Base-by-base conservation (phyloP, 2,113 vertebrate species). In the Kryptolebias marmoratus region DNA sequence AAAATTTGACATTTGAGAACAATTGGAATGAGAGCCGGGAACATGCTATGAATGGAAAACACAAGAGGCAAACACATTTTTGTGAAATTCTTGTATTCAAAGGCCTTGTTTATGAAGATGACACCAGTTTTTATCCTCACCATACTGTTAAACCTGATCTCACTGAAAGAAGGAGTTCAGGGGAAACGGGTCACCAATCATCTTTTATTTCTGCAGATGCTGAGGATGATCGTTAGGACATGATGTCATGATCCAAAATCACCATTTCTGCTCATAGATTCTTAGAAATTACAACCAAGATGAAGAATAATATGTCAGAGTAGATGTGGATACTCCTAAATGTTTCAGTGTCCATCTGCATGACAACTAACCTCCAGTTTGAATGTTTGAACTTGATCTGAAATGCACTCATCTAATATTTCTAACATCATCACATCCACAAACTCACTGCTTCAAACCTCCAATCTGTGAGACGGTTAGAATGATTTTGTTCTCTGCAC, bases 231-330 rank as follows among this genome's bases (percentile, higher is more conserved):
- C 32, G 64, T 53, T 10, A 49, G 11, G 27, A 32, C n/a, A 49
- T n/a, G 28, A 57, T 63, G 68, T 31, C 47, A 5, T 56, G 28
- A 74, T 73, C 73, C 69, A 22, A 58, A 49, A 77, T 67, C 63
- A 53, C 64, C 75, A 36, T n/a, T 39, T 11, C 30, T 39, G 49
- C 32, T 42, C 64, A 28, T 54, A 31, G 32, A 53, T 27, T 58
- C 77, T 58, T 75, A 66, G 62, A 68, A 68, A 80, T 63, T 30
- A 50, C 15, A 45, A 27, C 44, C 56, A 71, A 64, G 56, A 67
- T 81, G 71, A 76, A 67, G 66, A 69, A 68, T 50, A 64, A 57
- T 22, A 66, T 28, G 64, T 72, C 32, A 36, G 7, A 36, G 32
- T 36, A 36, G 7, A 36, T 36, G 32, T 36, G 32, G 32, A 36